Evolutionary conservation across 2,797 vertebrate genomes (phyloP).

Genomic region (Sciurus vulgaris): DNA sequence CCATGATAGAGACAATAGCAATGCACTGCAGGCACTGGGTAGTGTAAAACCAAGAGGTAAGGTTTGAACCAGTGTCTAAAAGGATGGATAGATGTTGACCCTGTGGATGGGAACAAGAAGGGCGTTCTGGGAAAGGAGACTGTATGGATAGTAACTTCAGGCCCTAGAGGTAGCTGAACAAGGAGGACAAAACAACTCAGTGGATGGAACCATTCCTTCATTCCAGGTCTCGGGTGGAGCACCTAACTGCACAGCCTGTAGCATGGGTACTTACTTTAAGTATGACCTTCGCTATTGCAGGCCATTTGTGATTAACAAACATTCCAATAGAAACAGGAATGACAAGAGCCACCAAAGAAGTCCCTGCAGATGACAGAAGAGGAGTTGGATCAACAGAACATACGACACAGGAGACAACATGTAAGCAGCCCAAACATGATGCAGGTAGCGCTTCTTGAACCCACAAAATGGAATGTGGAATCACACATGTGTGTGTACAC

Average conservation of each 20-base stretch:
- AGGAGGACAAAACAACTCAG: neutral
- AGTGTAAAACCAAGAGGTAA: neutral
- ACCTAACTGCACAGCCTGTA: neutral
- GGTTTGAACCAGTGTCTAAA: neutral
- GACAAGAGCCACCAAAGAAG: slow-evolving; percentile 93
- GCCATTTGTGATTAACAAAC: slow-evolving; percentile 93
- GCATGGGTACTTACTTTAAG: slow-evolving; percentile 91
- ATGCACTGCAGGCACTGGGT: neutral
- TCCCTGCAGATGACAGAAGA: slow-evolving; percentile 87
- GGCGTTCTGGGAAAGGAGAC: neutral
- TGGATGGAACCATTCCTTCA: neutral
- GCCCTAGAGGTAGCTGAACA: neutral
- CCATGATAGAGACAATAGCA: neutral
- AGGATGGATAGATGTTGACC: neutral
- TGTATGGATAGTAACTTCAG: neutral
- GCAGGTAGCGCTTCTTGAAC: neutral
- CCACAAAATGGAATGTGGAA: neutral
- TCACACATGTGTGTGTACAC: neutral
- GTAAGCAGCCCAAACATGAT: neutral
- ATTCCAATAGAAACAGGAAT: slow-evolving; percentile 93
- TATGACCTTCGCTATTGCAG: slow-evolving; percentile 91
- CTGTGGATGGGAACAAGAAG: neutral
- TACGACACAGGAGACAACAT: neutral
- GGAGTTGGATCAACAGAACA: neutral
- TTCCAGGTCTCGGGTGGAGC: neutral